Conservation (phyloP, 2,888 invertebrate genomes). For the Keiferia lycopersicella region DNA sequence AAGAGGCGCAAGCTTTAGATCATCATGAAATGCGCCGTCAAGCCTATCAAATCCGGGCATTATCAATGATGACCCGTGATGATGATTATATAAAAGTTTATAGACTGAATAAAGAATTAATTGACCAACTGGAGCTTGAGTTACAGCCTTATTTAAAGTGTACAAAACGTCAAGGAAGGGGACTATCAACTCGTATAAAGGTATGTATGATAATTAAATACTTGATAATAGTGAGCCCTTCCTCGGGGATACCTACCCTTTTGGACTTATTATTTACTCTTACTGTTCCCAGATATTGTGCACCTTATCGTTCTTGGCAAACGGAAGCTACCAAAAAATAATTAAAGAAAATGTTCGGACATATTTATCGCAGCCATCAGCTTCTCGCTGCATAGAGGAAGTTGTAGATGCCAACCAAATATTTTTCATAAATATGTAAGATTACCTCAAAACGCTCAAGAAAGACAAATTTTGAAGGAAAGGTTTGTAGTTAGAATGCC, state of each 20-base stretch:
- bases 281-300: neutral
- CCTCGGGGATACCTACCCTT: neutral
- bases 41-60: no score
- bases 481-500: neutral
- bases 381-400: neutral
- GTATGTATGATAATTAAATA: neutral
- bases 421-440: no score
- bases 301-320: neutral
- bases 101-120: no score
- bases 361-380: neutral
- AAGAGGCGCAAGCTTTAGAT: no score
- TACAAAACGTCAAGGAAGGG: no score
- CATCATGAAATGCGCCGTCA: no score
- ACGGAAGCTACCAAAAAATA: neutral
- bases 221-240: neutral
- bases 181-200: neutral
- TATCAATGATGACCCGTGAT: no score
- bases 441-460: neutral
- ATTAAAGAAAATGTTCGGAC: neutral
- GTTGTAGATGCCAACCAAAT: neutral
- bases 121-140: no score
- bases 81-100: no score
- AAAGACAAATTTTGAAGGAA: neutral
- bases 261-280: neutral
- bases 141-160: no score